These are phyloP conservation scores for Alloscopus bannaensis DNA, from an alignment of 2,888 invertebrate species.

Conservation along the genomic window DNA sequence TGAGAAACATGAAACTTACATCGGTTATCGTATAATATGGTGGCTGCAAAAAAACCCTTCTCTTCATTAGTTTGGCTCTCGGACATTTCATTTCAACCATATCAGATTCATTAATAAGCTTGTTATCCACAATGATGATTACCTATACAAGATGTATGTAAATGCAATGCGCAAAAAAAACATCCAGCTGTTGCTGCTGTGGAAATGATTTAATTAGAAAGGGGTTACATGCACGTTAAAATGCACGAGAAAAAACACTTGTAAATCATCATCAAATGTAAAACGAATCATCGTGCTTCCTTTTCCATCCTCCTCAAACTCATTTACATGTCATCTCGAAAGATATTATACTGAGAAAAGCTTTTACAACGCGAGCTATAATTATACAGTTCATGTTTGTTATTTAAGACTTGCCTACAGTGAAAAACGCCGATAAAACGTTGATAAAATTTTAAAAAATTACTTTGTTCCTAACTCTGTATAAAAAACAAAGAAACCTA, in stretches of 20 bases:
- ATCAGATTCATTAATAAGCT: slow-evolving; percentile 56
- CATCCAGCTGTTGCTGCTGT: slow-evolving; percentile 52
- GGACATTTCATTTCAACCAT: slow-evolving; percentile 35
- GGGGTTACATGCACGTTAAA: slow-evolving; percentile 39
- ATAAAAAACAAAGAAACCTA: no score
- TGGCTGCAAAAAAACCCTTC: not conserved
- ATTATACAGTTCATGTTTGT: slow-evolving; percentile 56
- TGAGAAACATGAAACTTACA: slow-evolving; percentile 16
- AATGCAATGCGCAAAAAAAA: slow-evolving; percentile 30
- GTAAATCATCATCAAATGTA: not conserved
- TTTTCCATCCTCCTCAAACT: slow-evolving; percentile 20
- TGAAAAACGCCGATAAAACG: slow-evolving; percentile 4
- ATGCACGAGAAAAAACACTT: not conserved
- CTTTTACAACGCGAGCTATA: slow-evolving; percentile 55
- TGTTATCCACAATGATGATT: slow-evolving; percentile 43
- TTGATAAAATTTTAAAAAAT: no score
- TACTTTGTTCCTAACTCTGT: no score
- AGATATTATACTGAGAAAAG: slow-evolving; percentile 15
- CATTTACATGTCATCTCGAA: slow-evolving; percentile 36
- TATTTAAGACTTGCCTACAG: slow-evolving; percentile 54
- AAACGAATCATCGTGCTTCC: slow-evolving; percentile 6
- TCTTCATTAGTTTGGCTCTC: not conserved
- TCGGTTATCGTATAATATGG: not conserved
- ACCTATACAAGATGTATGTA: slow-evolving; percentile 18
- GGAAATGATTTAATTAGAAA: slow-evolving; percentile 60